Evolutionary conservation across 2,113 vertebrate species (phyloP), one percentile per base, ranked within the genome.

Genomic region (Ictalurus punctatus): DNA sequence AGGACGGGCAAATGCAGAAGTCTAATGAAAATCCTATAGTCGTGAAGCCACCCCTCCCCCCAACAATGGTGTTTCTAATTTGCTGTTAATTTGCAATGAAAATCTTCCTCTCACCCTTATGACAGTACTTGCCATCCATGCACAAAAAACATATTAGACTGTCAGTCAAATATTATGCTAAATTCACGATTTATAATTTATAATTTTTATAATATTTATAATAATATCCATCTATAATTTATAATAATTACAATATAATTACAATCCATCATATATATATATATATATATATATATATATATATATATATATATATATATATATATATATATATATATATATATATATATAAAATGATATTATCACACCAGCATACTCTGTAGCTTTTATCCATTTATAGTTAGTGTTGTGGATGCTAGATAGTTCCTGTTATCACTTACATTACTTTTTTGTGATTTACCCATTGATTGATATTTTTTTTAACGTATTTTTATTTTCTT

Each of bases 1-100:
- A 19, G 85, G 78, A 76, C 88, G 87, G 69, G 83, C 91, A 87
- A 92, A 90, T 87, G 82, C 89, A 92, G 90, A 90, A 83, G 91
- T 91, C 93, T 82, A 89, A 90, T 90, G 56, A 78, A 83, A 12
- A 52, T 17, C 52, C 85, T 85, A 88, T 30, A 84, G 87, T 21
- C 83, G 61, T 61, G 37, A 19, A 19, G 5, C 1, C 40, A 40
- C 61, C 63, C n/a, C 52, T 52, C n/a, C n/a, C 17, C 34, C 54
- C 7, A 21, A 89, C 34, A 82, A 63, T 21, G 6, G 14, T 25
- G 23, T 27, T 52, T 79, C 76, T 58, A 58, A 81, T 58, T 58
- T 37, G 27, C 30, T 56, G 40, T 59, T 84, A 61, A 65, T 91
- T 84, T 44, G 30, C 59, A n/a, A 16, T 27, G 37, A 88, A 52